Base-by-base conservation (phyloP, 64 coral and sea anemone genomes). In the Cladopsammia gracilis region DNA sequence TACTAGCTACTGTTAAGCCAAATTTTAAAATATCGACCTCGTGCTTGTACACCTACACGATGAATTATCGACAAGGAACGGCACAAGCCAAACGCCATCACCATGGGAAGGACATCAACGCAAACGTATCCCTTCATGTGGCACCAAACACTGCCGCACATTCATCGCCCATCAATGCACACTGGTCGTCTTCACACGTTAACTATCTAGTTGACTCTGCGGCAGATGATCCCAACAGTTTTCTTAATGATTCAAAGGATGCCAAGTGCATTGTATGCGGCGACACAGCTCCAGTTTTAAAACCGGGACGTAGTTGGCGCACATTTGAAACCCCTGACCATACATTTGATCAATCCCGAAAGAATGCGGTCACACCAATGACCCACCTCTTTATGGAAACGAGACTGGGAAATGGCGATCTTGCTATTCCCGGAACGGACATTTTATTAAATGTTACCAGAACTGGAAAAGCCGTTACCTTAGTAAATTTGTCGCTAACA, bases 11-110 rank as follows among this genome's bases (percentile, higher is more conserved):
- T 2, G 15, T 78, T 10, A 86, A 54, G n/a, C 88, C 93, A 25
- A 79, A 70, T 13, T 76, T 86, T 61, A 47, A 13, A 0, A 85
- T 95, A 10, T 95, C 87, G 13, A 90, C 79, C 8, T 95, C 93
- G 2, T 76, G 74, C 48, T 76, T 89, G 16, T 95, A 95, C 18
- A 90, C 87, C 6, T 95, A 95, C 57, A 95, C 93, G 25, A 75
- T 43, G 18, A 94, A 94, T 34, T 94, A 94, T 20, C 26, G 25
- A 24, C 83, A 94, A 75, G 93, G 87, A 7, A 84, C 93, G 10
- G 42, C 69, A 0, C 93, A 95, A 94, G 86, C 92, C 3, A 71
- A 83, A 76, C 64, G 76, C 12, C 92, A 94, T 49, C 91, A 93
- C 50, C 70, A 78, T 25, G 86, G 85, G 46, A 83, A 45, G 26